Conservation (phyloP, 1,140 invertebrate species). For the Drosophila tani region DNA sequence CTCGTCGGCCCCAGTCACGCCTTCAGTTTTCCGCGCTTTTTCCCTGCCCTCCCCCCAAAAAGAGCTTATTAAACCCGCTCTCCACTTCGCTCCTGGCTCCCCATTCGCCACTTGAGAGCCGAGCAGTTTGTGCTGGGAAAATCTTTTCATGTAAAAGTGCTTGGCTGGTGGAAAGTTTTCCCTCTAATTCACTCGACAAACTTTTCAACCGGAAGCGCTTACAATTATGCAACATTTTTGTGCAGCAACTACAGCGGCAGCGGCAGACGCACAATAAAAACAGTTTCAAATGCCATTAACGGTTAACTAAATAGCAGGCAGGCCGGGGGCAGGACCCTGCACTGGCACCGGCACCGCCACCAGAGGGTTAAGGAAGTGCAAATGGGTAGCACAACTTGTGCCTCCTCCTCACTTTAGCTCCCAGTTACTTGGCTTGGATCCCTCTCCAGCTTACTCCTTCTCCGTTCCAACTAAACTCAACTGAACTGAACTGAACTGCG, state of each 20-base stretch:
- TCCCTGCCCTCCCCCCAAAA: not conserved
- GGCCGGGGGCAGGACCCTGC: not conserved
- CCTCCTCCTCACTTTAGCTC: not conserved
- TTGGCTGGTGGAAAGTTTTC: slow-evolving; percentile 51
- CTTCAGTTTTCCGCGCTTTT: slow-evolving; percentile 12
- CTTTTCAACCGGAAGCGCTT: slow-evolving; percentile 78
- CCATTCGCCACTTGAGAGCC: not conserved
- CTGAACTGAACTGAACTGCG: slow-evolving; percentile 22
- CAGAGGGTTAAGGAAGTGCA: slow-evolving; percentile 26
- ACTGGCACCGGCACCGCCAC: slow-evolving; percentile 2
- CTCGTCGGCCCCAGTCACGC: slow-evolving; percentile 16
- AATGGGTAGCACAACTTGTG: slow-evolving; percentile 29
- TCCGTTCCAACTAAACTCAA: slow-evolving; percentile 6
- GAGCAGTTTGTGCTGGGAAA: slow-evolving; percentile 36
- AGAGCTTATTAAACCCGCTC: slow-evolving; percentile 54
- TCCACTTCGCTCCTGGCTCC: not conserved
- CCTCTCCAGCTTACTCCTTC: not conserved
- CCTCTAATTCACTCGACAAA: slow-evolving; percentile 77
- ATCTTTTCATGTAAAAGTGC: slow-evolving; percentile 76
- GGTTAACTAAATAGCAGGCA: slow-evolving; percentile 75
- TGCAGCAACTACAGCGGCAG: slow-evolving; percentile 50
- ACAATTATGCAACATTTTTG: slow-evolving; percentile 84
- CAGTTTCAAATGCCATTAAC: slow-evolving; percentile 83
- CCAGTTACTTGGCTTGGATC: slow-evolving; percentile 5
- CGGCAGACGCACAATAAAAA: slow-evolving; percentile 70